Percentiles rank a stretch among this genome's conserved stretches.
phyloP scores from a whole-genome alignment of 1,140 invertebrate genomes.

The Dendroctonus ponderosae region DNA sequence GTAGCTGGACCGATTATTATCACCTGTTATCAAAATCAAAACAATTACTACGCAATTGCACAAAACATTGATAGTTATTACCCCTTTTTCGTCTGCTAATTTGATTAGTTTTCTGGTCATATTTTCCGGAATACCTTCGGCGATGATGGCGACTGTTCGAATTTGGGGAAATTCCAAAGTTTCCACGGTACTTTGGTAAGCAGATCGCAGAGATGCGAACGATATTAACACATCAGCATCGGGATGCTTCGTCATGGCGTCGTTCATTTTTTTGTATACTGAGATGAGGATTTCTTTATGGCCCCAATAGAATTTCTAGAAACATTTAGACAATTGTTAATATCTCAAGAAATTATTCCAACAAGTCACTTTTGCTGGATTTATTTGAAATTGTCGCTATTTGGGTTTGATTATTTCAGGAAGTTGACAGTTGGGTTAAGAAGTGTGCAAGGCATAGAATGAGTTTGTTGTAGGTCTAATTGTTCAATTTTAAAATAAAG shows the following conservation, averaged over 20 bases:
- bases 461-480: too few relatives aligned
- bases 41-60: conserved; percentile 4
- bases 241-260: conserved; percentile 91
- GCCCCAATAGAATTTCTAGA: conserved; percentile 96
- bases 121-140: conserved; percentile 98
- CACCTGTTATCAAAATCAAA: conserved; percentile 54
- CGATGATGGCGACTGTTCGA: conserved; percentile 96
- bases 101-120: conserved; percentile 94
- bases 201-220: conserved; percentile 96
- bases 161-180: conserved; percentile 90
- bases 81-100: conserved; percentile 70
- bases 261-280: conserved; percentile 97
- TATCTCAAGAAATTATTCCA: background rate
- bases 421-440: too few relatives aligned
- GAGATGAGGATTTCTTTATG: conserved; percentile 96
- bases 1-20: conserved; percentile 96
- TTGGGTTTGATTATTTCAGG: too few relatives aligned
- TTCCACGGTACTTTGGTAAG: conserved; percentile 96
- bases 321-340: background rate
- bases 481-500: too few relatives aligned
- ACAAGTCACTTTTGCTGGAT: too few relatives aligned
- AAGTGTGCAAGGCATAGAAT: too few relatives aligned
- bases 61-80: conserved; percentile 1
- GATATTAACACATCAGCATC: conserved; percentile 97
- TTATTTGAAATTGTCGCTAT: too few relatives aligned